Evolutionary conservation across 37 sponge, comb jelly and placozoan species (phyloP).

Genomic region (Crambe crambe): DNA sequence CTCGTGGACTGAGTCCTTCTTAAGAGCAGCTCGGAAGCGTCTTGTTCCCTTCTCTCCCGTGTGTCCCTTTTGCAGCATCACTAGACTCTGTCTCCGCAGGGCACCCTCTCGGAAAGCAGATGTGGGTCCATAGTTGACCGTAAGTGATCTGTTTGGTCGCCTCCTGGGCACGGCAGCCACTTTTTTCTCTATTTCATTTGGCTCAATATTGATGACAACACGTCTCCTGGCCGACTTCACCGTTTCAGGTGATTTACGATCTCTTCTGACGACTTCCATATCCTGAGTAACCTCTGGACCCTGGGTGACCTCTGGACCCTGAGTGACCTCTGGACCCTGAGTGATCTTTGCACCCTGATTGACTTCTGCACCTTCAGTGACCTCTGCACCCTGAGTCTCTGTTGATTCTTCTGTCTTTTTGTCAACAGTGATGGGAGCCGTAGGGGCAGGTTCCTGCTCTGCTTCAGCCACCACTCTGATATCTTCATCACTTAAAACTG

Average conservation of each 20-base stretch:
- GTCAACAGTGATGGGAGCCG: not conserved
- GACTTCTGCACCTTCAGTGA: not conserved
- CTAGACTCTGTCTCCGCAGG: slow-evolving; percentile 41
- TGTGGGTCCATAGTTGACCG: not conserved
- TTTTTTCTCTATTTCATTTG: slow-evolving; percentile 18
- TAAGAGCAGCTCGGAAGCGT: slow-evolving; percentile 52
- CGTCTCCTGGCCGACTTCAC: not conserved
- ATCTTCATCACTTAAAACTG: not conserved
- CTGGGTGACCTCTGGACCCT: no score
- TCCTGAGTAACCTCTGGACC: not conserved
- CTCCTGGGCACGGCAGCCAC: not conserved
- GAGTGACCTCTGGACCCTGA: not conserved
- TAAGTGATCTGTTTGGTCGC: slow-evolving; percentile 1
- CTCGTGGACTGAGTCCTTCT: slow-evolving; percentile 59
- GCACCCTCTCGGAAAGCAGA: not conserved
- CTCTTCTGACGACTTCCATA: not conserved
- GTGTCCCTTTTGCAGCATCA: slow-evolving; percentile 26
- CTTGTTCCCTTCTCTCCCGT: slow-evolving; percentile 59
- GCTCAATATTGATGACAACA: not conserved
- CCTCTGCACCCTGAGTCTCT: not conserved
- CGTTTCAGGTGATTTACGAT: no score
- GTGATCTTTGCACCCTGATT: no score
- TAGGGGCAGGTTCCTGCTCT: not conserved
- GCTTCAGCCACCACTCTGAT: not conserved
- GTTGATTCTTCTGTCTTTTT: not conserved